Evolutionary conservation across 2,113 vertebrate species (phyloP), one percentile per base, ranked within the genome.

Genomic region (Strix uralensis): DNA sequence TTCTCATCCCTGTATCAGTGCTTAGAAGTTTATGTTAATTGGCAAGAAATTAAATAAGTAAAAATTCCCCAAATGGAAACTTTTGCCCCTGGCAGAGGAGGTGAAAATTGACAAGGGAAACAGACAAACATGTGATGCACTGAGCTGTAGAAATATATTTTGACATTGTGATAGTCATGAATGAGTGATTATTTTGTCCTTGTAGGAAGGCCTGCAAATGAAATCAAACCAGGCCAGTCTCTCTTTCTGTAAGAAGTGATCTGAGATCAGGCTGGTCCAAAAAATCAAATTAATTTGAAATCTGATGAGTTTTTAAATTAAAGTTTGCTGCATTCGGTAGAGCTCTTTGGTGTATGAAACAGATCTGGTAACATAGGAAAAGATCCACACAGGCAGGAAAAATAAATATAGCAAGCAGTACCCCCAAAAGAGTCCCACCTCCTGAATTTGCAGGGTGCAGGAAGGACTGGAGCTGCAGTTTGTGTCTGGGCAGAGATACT

Each of bases 261-360:
- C 34, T 42, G 34, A 85, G 55, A 66, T n/a, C 26, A n/a, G 21
- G 5, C 26, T 70, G 46, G 36, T 69, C n/a, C 1, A 3, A 79
- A 85, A 82, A 77, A n/a, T 2, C 25, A 7, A 19, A 81, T 7
- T 0, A 22, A 34, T 81, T 66, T 65, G 44, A 79, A 84, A 46
- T 86, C 54, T 70, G 65, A 8, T 15, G 29, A 72, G 30, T 32
- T 77, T 77, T 72, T 26, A 30, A 51, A 59, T 1, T 7, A n/a
- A 63, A 61, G 11, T n/a, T 75, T 58, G 16, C 46, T 0, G 0
- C 36, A 2, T 7, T 7, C 46, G 4, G 18, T 23, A 21, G 77
- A 92, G 46, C 10, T 0, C 44, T 66, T 51, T 25, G 52, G 57
- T 7, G 25, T 17, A 42, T 0, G 0, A 52, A 75, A n/a, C 1